Percentiles rank a stretch among this genome's conserved stretches.
These are phyloP conservation scores for Dichetophora obliterata DNA, from an alignment of 2,888 invertebrate genomes.

Conservation along the genomic window DNA sequence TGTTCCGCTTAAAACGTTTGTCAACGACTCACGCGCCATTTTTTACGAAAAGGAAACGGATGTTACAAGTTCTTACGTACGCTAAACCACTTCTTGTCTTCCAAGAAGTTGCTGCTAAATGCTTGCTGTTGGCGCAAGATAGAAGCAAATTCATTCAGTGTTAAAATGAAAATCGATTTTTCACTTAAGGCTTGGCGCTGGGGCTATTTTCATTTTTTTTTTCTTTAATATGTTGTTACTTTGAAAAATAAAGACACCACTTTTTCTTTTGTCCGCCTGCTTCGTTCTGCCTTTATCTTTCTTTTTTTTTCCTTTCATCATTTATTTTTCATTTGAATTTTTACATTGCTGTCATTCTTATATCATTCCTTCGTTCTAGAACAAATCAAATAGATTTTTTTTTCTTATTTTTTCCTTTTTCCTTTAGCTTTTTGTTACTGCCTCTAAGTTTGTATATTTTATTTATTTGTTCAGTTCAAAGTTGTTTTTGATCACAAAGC, in stretches of 20 bases:
- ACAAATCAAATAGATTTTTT: not conserved
- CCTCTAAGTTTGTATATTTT: not conserved
- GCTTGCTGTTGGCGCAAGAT: not conserved
- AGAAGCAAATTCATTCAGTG: not conserved
- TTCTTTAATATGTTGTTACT: too few relatives aligned
- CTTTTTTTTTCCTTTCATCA: not conserved
- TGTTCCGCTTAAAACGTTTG: not conserved
- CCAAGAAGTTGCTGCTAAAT: too few relatives aligned
- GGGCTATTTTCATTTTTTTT: too few relatives aligned
- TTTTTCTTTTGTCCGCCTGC: not conserved
- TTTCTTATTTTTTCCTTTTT: not conserved
- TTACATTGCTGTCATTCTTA: too few relatives aligned
- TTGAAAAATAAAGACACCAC: too few relatives aligned
- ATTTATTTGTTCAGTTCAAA: not conserved
- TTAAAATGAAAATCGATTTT: not conserved
- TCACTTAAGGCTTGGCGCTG: too few relatives aligned
- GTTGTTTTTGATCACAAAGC: not conserved
- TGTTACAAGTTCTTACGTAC: not conserved
- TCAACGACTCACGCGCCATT: not conserved
- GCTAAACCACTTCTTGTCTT: not conserved
- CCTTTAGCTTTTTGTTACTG: not conserved
- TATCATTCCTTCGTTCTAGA: too few relatives aligned
- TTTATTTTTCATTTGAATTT: not conserved
- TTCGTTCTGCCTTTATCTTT: not conserved
- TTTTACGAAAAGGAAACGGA: slow-evolving; percentile 1